Evolutionary conservation across 2,888 invertebrate genomes (phyloP), one percentile per base, ranked within the genome.

Genomic region (Polydrusus tereticollis): DNA sequence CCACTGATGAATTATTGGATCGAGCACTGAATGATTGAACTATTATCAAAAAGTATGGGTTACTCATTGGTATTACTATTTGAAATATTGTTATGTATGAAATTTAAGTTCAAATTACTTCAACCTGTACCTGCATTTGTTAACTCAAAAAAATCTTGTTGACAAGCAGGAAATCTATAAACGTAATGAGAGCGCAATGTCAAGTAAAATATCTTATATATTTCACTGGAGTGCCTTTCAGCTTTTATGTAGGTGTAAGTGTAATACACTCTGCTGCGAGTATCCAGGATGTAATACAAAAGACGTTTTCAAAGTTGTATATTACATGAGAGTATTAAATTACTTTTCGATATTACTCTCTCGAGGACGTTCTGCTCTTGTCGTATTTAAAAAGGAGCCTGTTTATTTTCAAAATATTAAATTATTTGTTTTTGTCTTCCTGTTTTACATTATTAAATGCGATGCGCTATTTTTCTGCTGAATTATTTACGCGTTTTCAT

Each of bases 281-380:
- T 63, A 47, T 50, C 50, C 26, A 33, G 20, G 36, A 14, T 33
- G 14, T 26, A 63, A 63, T 47, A 63, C 63, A 63, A 63, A 63
- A 50, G 47, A 63, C 21, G 20, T 63, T 47, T 29, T 63, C 26
- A 63, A 50, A 50, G 36, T 62, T 33, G 20, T 20, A 33, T 63
- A 50, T 63, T 47, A 63, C 33, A 29, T n/a, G 26, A 63, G 26
- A 63, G 63, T 50, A 63, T 63, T 63, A 63, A 63, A 47, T 63
- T 63, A 63, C 50, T 47, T 47, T 47, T 20, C 50, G 33, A 36
- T 50, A 50, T 63, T 50, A 18, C 63, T 1, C 52, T 29, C 23
- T 36, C 7, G 38, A 38, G 41, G 21, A 58, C 38, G 21, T 58
- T 29, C 2, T 21, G 18, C 21, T 36, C 20, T 12, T 36, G 38